Percentiles rank a stretch among this genome's conserved stretches.
Conservation (phyloP, 2,797 vertebrate species). For the Ibycter americanus region DNA sequence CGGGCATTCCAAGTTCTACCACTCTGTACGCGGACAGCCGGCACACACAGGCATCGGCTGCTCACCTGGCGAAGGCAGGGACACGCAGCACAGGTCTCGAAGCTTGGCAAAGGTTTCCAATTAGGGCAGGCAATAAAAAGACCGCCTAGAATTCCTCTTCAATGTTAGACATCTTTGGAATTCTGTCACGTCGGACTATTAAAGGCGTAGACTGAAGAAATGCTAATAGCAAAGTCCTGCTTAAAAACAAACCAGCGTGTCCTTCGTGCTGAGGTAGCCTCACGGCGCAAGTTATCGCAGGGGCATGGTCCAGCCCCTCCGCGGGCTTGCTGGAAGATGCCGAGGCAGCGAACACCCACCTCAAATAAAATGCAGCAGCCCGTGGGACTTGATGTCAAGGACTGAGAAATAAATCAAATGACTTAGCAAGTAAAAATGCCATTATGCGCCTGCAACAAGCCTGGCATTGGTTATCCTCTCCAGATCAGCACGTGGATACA, state of each 20-base stretch:
- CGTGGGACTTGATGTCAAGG: not conserved
- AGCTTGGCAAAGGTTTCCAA: not conserved
- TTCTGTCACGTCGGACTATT: not conserved
- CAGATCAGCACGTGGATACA: not conserved
- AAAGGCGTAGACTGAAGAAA: not conserved
- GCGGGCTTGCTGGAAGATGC: not conserved
- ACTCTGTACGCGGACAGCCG: not conserved
- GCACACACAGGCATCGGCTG: not conserved
- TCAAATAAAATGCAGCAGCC: not conserved
- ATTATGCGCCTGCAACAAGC: not conserved
- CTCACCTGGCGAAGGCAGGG: not conserved
- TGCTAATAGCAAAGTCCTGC: not conserved
- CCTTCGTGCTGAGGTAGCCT: slow-evolving; percentile 35
- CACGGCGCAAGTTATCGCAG: not conserved
- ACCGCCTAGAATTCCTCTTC: not conserved
- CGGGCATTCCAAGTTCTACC: not conserved
- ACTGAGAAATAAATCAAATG: not conserved
- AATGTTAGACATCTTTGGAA: not conserved
- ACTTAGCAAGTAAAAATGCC: not conserved
- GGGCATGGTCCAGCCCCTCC: not conserved
- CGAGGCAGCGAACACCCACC: not conserved
- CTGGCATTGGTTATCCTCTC: not conserved
- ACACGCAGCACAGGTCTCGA: not conserved
- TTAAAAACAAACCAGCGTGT: not conserved
- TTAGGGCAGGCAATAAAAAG: not conserved